phyloP scores from a whole-genome alignment of 2,113 vertebrate genomes.

The Narcine bancroftii region DNA sequence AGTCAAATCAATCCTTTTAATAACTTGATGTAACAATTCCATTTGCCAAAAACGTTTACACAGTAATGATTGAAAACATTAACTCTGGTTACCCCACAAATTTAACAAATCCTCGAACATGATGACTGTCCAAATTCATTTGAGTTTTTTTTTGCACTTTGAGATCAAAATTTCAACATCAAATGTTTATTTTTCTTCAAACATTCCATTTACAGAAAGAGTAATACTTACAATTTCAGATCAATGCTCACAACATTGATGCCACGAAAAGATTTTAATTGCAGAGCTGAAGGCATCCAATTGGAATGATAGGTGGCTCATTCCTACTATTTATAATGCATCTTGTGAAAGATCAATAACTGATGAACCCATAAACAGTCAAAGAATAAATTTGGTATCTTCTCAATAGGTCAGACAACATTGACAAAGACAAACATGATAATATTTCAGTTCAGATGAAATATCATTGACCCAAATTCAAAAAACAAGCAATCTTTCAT shows the following conservation, averaged over 20 bases:
- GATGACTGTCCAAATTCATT: neutral
- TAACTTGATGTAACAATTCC: neutral
- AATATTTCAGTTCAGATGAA: no score
- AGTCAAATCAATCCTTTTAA: neutral
- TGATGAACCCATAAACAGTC: neutral
- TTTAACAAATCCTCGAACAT: neutral
- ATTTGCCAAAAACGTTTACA: neutral
- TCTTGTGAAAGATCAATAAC: neutral
- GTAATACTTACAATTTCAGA: neutral
- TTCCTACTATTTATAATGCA: no score
- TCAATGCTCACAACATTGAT: neutral
- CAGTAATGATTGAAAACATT: neutral
- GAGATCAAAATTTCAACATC: neutral
- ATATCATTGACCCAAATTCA: no score
- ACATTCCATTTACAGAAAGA: neutral
- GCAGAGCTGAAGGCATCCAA: no score
- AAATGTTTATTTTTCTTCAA: neutral
- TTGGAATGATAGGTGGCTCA: no score
- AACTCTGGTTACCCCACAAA: neutral
- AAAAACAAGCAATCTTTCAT: no score
- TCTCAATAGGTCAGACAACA: no score
- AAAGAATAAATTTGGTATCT: neutral
- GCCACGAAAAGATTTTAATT: neutral
- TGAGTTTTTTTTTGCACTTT: no score
- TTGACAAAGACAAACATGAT: no score